Evolutionary conservation across 2,113 vertebrate species (phyloP).

Genomic region (Poeciliopsis turrubarensis): DNA sequence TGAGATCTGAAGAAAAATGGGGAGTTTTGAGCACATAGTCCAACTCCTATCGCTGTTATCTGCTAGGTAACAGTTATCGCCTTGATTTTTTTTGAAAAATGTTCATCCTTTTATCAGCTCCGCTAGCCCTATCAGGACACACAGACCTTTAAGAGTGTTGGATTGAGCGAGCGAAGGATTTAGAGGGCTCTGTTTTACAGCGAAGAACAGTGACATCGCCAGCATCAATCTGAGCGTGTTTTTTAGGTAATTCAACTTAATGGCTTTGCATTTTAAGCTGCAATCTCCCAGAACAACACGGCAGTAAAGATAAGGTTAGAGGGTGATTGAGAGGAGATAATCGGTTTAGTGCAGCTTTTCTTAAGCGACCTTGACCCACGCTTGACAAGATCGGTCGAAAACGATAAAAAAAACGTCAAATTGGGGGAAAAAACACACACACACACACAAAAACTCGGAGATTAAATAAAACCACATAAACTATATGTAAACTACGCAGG

Average conservation of each 20-base stretch:
- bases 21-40: conserved; percentile 22
- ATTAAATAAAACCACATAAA: neutral
- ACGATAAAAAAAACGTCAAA: conserved; percentile 9
- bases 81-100: conserved; percentile 12
- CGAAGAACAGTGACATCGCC: neutral
- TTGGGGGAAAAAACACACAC: neutral
- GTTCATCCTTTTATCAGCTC: conserved; percentile 12
- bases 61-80: conserved; percentile 18
- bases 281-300: conserved; percentile 70
- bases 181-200: neutral
- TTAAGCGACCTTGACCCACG: conserved; percentile 70
- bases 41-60: conserved; percentile 35
- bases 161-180: neutral
- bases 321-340: conserved; percentile 56
- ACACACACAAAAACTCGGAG: too few species aligned
- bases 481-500: neutral
- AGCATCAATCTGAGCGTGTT: conserved; percentile 8
- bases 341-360: conserved; percentile 31
- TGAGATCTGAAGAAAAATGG: neutral
- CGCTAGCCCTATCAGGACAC: conserved; percentile 8
- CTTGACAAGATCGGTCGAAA: neutral
- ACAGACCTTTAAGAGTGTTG: neutral
- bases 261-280: conserved; percentile 51
- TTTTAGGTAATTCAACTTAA: conserved; percentile 55
- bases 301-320: conserved; percentile 78